These are phyloP conservation scores for Synergus umbraculus DNA, from an alignment of 2,888 invertebrate genomes.

Conservation along the genomic window DNA sequence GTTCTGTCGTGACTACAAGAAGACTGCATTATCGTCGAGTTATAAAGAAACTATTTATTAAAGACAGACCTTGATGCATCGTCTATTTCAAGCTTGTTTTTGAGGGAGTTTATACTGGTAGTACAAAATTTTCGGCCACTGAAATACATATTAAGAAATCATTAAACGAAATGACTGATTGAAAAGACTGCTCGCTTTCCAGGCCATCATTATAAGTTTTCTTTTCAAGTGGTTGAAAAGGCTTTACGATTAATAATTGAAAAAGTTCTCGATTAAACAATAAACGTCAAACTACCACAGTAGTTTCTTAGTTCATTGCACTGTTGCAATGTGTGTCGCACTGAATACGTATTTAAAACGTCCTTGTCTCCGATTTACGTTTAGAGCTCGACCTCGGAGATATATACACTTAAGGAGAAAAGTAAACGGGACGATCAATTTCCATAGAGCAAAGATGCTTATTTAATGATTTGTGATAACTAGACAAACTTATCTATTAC, in stretches of 20 bases:
- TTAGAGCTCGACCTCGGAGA: background rate
- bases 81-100: no score
- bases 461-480: background rate
- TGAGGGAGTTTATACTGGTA: no score
- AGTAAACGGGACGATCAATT: background rate
- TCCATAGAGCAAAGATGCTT: background rate
- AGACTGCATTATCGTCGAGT: no score
- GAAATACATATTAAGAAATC: no score
- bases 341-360: constrained; percentile 1
- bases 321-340: background rate
- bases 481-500: background rate
- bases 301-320: background rate
- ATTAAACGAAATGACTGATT: no score
- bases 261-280: no score
- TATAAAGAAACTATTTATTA: constrained; percentile 4
- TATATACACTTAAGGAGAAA: background rate
- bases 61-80: background rate
- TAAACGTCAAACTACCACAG: no score
- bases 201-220: no score
- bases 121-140: no score
- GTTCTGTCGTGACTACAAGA: background rate
- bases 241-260: no score
- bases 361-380: background rate
- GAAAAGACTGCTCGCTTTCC: no score
- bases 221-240: no score